Evolutionary conservation across 1,140 invertebrate genomes (phyloP), one percentile per base, ranked within the genome.

Genomic region (Pemphigus obesinymphae): DNA sequence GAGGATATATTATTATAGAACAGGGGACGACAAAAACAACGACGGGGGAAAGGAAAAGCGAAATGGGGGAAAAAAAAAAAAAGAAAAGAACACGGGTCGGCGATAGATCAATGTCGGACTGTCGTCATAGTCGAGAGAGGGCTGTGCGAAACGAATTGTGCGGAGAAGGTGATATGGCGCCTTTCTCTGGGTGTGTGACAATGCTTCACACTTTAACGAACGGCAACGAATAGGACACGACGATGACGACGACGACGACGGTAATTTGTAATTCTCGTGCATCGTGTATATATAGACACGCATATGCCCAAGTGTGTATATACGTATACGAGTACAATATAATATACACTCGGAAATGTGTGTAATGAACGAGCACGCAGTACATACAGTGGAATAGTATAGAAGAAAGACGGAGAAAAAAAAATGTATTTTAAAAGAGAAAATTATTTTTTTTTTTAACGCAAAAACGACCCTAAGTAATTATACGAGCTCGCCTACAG

Each of bases 141-240:
- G 50, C 7, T 40, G 29, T 23, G n/a, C 50, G 73, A 55, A 75
- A 75, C 55, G 72, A 75, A 75, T 75, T 53, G 72, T 20, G 63
- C 63, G 37, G n/a, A 23, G n/a, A n/a, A n/a, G n/a, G n/a, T n/a
- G n/a, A n/a, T n/a, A n/a, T 13, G 34, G 17, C 40, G 50, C 73
- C n/a, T 50, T 31, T 58, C 73, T 58, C 73, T 17, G 29, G 48
- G 66, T 34, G 68, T 40, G 53, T 78, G 61, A 78, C 75, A 78
- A 78, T 55, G 53, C 75, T 37, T 78, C 53, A 26, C 50, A 78
- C 53, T 78, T 78, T 78, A 78, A 78, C 61, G 50, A 78, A 78
- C 73, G 75, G 75, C 10, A n/a, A 29, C 53, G 45, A 20, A 31
- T n/a, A n/a, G 31, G 31, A 66, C 31, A 20, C 10, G 26, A 29